Evolutionary conservation across 2,797 vertebrate genomes (phyloP), one percentile per base, ranked within the genome.

Genomic region (Eospalax fontanierii): DNA sequence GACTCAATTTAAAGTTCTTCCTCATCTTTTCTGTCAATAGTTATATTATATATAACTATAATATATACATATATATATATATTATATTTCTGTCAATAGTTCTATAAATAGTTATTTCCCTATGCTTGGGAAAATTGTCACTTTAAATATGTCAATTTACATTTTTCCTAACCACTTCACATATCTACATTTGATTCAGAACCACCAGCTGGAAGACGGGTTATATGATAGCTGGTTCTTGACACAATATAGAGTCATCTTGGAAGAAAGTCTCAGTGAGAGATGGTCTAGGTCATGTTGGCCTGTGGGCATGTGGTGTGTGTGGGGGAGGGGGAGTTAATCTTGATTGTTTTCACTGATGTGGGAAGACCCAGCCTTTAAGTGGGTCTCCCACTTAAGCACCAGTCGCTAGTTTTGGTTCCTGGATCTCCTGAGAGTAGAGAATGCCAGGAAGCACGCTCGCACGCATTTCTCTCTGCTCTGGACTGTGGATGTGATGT

Each of bases 71-170:
- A n/a, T n/a, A n/a, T n/a, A n/a, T n/a, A n/a, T n/a, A n/a, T n/a
- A n/a, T n/a, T n/a, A n/a, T n/a, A n/a, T n/a, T n/a, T n/a, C n/a
- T n/a, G n/a, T n/a, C n/a, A n/a, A n/a, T n/a, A n/a, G n/a, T n/a
- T 61, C 76, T 89, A 59, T 82, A 75, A 28, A 40, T 4, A 93
- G 76, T 6, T 8, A 74, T 30, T 61, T 91, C 71, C 65, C 50
- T 59, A 30, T 11, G 78, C 4, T 90, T 79, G 18, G 10, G 30
- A 40, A 90, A 92, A 70, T 0, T 73, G 46, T 8, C n/a, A 40
- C 43, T 94, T 86, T 88, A 96, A 94, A 88, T 78, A 91, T 15
- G 4, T 92, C 74, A 83, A 57, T 28, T 30, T 86, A 50, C 68
- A 12, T 38, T 95, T 89, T 79, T 76, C 61, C 89, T 84, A 92